Conservation (phyloP, 2,888 invertebrate species). For the Branchellion lobata region DNA sequence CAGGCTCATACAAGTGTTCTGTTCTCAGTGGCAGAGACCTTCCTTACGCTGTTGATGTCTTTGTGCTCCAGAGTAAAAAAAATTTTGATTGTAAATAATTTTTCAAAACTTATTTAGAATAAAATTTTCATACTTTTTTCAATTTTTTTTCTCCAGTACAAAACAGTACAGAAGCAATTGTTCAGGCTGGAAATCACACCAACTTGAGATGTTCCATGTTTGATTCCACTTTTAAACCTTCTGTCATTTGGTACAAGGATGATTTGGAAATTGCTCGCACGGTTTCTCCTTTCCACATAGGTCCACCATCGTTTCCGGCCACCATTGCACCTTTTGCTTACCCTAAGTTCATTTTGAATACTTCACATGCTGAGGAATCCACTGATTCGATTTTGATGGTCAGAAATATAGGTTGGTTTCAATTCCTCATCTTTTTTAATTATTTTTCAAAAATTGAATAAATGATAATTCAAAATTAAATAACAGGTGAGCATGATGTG, state of each 20-base stretch:
- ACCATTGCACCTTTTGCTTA: neutral
- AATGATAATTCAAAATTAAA: too few relatives aligned
- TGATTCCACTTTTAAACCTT: conserved; percentile 11
- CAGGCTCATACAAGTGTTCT: conserved; percentile 43
- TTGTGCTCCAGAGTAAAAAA: conserved; percentile 36
- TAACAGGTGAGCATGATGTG: conserved; percentile 40
- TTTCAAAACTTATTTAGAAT: neutral
- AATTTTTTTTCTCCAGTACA: conserved; percentile 8
- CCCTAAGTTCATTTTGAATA: conserved; percentile 32
- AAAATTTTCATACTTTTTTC: neutral
- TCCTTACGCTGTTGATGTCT: conserved; percentile 41
- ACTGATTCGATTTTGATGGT: conserved; percentile 25
- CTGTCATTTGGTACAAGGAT: conserved; percentile 33
- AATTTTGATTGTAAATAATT: neutral
- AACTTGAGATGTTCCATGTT: conserved; percentile 38
- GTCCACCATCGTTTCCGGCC: neutral
- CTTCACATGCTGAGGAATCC: neutral
- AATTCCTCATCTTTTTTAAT: too few relatives aligned
- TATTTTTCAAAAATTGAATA: too few relatives aligned
- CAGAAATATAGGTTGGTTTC: conserved; percentile 31
- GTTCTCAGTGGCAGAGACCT: conserved; percentile 12
- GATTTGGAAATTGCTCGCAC: conserved; percentile 21
- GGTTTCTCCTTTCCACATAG: neutral
- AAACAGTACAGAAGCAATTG: neutral
- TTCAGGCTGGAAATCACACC: conserved; percentile 27